phyloP scores from a whole-genome alignment of 2,888 invertebrate species.

The Orchestes rusci region DNA sequence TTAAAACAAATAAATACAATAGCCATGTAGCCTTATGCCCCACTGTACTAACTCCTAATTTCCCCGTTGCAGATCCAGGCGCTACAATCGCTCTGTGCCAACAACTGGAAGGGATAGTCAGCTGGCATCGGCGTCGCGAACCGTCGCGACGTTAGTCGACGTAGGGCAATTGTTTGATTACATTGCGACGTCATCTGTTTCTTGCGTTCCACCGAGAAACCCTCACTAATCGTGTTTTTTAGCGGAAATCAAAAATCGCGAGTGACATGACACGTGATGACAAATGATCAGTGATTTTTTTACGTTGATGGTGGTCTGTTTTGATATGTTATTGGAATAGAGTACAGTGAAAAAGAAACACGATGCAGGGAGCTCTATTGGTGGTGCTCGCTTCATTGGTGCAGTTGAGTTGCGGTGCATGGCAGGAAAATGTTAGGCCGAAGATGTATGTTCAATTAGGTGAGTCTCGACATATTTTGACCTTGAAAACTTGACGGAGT shows the following conservation, averaged over 20 bases:
- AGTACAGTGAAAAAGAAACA: constrained; percentile 13
- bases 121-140: constrained; percentile 48
- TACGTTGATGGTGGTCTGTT: constrained; percentile 15
- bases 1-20: too few relatives aligned
- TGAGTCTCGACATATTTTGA: constrained; percentile 48
- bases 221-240: too few relatives aligned
- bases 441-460: constrained; percentile 91
- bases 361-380: constrained; percentile 36
- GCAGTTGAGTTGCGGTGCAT: constrained; percentile 46
- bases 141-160: constrained; percentile 48
- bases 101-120: constrained; percentile 36
- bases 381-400: constrained; percentile 47
- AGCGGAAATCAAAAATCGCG: too few relatives aligned
- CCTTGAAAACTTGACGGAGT: too few relatives aligned
- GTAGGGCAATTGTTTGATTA: constrained; percentile 44
- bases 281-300: constrained; percentile 24
- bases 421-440: constrained; percentile 89
- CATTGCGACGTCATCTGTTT: constrained; percentile 15
- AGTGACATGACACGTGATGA: constrained; percentile 31
- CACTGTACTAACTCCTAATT: too few relatives aligned
- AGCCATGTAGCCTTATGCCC: too few relatives aligned
- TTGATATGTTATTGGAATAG: constrained; percentile 6
- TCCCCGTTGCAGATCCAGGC: constrained; percentile 45
- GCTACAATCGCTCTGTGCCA: constrained; percentile 13
- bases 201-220: too few relatives aligned